Evolutionary conservation across 1,140 invertebrate genomes (phyloP).

Genomic region (Brachionus plicatilis): DNA sequence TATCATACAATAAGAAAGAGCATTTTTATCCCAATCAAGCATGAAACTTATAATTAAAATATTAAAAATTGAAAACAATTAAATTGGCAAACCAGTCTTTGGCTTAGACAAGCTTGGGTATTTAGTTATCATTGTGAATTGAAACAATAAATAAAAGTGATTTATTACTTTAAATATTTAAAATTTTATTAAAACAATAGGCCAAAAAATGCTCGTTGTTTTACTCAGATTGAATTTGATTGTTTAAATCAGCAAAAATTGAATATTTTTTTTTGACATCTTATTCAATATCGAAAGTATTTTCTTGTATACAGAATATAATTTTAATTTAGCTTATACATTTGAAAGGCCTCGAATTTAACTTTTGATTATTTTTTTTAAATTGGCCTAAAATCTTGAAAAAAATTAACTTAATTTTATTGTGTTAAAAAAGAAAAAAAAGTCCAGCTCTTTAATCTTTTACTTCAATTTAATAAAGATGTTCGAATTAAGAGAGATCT

Average conservation of each 20-base stretch:
- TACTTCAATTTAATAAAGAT: too few relatives aligned
- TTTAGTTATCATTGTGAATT: background rate
- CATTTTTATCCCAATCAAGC: slow-evolving; percentile 19
- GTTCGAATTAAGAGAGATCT: too few relatives aligned
- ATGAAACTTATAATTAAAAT: slow-evolving; percentile 37
- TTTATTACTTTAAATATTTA: slow-evolving; percentile 22
- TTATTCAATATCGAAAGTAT: background rate
- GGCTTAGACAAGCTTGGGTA: background rate
- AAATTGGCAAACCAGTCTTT: background rate
- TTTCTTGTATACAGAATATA: too few relatives aligned
- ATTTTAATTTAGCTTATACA: too few relatives aligned
- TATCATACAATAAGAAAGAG: background rate
- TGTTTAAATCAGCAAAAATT: background rate
- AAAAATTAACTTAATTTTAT: background rate
- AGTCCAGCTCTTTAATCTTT: background rate
- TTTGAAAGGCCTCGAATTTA: too few relatives aligned
- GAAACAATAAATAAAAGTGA: slow-evolving; percentile 5
- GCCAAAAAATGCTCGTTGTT: background rate
- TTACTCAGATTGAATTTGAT: background rate
- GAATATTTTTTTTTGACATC: background rate
- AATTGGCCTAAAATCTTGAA: too few relatives aligned
- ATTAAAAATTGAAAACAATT: background rate
- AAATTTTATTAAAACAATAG: slow-evolving; percentile 1
- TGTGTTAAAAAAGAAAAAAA: background rate
- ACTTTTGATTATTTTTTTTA: too few relatives aligned